Evolutionary conservation across 1,140 invertebrate genomes (phyloP).

Genomic region (Drosophila chauvacae): DNA sequence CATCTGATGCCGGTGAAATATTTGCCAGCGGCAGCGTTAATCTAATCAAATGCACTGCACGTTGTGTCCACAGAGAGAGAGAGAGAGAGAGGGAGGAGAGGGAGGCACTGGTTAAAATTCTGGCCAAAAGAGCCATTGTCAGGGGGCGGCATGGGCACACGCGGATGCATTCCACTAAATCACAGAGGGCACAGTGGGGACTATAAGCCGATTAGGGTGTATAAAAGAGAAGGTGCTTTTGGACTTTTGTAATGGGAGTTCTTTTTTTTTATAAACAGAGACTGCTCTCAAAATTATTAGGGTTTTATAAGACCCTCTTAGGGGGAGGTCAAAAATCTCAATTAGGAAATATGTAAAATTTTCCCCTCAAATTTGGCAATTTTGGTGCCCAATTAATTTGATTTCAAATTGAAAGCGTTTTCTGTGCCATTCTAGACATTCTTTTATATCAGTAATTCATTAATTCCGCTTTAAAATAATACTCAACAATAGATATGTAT

Average conservation of each 20-base stretch:
- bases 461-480: no score
- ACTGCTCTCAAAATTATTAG: no score
- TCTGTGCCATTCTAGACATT: no score
- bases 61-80: slow-evolving; percentile 30
- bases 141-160: slow-evolving; percentile 20
- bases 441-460: no score
- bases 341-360: no score
- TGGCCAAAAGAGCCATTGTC: slow-evolving; percentile 42
- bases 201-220: neutral
- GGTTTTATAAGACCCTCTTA: no score
- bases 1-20: slow-evolving; percentile 11
- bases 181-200: neutral
- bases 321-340: no score
- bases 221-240: neutral
- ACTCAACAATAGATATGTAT: no score
- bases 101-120: neutral
- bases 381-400: no score
- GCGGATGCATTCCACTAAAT: slow-evolving; percentile 22
- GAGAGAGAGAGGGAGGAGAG: neutral
- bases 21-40: slow-evolving; percentile 34
- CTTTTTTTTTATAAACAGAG: no score
- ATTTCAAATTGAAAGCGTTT: no score
- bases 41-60: slow-evolving; percentile 51
- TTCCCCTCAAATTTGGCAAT: no score
- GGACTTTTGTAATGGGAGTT: neutral